Evolutionary conservation across 2,797 vertebrate species (phyloP).

Genomic region (Lophura swinhoii): DNA sequence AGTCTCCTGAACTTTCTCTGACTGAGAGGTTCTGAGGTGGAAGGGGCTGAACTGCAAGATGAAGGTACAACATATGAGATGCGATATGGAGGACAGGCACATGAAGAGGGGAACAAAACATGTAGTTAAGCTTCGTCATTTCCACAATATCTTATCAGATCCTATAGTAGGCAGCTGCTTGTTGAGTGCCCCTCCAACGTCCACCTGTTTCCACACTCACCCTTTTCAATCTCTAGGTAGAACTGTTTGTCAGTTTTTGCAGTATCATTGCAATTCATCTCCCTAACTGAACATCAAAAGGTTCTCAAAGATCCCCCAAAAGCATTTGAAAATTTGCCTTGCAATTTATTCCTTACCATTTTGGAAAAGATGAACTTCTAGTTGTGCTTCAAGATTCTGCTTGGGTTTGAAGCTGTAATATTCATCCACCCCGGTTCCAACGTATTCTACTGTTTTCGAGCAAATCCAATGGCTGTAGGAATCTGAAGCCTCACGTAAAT

Average conservation of each 20-base stretch:
- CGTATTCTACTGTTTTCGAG: rapidly evolving
- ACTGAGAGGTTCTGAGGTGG: constrained; percentile 62
- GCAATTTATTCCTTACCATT: constrained; percentile 61
- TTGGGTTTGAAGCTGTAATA: constrained; percentile 61
- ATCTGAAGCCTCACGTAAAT: background rate
- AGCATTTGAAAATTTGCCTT: background rate
- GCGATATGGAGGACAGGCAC: background rate
- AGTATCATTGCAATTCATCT: background rate
- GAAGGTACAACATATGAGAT: background rate
- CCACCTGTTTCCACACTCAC: background rate
- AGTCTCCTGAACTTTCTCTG: background rate
- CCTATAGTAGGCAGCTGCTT: background rate
- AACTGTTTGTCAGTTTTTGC: background rate
- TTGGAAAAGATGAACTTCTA: constrained; percentile 51
- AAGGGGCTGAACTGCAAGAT: constrained; percentile 66
- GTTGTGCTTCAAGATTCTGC: constrained; percentile 27
- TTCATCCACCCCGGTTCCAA: background rate
- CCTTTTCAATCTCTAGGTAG: background rate
- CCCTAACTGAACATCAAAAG: background rate
- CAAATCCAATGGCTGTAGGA: constrained; percentile 32
- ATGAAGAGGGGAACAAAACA: background rate
- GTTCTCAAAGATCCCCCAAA: background rate
- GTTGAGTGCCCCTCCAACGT: background rate
- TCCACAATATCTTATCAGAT: background rate
- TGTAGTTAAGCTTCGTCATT: background rate